Percentiles rank a stretch among this genome's conserved stretches.
These are phyloP conservation scores for Diuraphis noxia DNA, from an alignment of 1,140 invertebrate species.

Conservation along the genomic window DNA sequence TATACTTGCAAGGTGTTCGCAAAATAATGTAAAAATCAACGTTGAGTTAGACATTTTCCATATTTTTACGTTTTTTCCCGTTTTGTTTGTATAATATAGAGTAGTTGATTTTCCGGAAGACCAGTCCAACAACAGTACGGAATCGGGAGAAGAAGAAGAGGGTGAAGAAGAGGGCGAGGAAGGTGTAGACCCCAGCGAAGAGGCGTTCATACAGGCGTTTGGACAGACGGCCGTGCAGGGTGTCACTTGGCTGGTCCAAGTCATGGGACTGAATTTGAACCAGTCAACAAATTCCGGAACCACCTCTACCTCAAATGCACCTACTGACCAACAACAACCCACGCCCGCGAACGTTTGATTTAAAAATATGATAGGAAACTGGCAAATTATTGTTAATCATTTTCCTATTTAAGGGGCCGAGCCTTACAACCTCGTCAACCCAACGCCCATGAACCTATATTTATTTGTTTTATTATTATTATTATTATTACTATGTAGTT, in stretches of 20 bases:
- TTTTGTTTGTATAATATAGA: background rate
- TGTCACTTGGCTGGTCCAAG: slow-evolving; percentile 14
- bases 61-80: background rate
- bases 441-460: background rate
- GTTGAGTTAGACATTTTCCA: background rate
- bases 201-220: slow-evolving; percentile 26
- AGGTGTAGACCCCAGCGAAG: slow-evolving; percentile 6
- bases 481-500: background rate
- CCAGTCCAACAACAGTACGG: background rate
- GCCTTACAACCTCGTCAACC: background rate
- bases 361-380: background rate
- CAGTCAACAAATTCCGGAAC: background rate
- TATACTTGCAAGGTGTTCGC: background rate
- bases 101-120: background rate
- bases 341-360: background rate
- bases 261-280: slow-evolving; percentile 28
- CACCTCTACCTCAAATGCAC: background rate
- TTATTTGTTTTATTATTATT: slow-evolving; percentile 16
- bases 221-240: slow-evolving; percentile 43
- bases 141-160: background rate
- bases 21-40: background rate
- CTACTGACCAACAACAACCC: background rate
- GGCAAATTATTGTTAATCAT: background rate
- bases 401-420: background rate
- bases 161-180: slow-evolving; percentile 21